Evolutionary conservation across 1,140 invertebrate genomes (phyloP), one percentile per base, ranked within the genome.

Genomic region (Microplitis demolitor): DNA sequence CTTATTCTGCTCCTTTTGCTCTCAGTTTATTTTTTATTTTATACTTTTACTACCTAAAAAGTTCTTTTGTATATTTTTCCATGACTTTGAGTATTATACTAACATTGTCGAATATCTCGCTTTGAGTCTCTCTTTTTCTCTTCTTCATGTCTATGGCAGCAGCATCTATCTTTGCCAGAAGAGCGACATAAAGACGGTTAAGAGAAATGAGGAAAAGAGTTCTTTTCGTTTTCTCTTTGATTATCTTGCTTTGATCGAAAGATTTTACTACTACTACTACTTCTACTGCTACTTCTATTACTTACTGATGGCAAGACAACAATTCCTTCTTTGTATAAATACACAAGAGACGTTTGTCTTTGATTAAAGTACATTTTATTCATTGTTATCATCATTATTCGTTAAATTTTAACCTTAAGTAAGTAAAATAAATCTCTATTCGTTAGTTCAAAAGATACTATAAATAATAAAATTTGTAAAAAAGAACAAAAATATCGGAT

Each of bases 31-130:
- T 56, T 56, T 56, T 56, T 56, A 56, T 56, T 56, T 45, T 45
- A 45, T 45, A 45, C 39, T 45, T 45, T 45, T 45, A 45, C 39
- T 45, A 45, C 39, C 39, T 45, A 45, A 24, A 56, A 37, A 61
- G 3, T 35, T 50, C 39, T 64, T 64, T 64, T 64, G 62, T 64
- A n/a, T 62, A 62, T 16, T 31, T 62, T 64, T 64, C 62, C 13
- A 16, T n/a, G 34, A 61, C 58, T 24, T 50, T 64, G 5, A 64
- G 37, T 35, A 64, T 64, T 37, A 64, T 64, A 64, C 14, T 35
- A 64, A 64, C 62, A 24, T 64, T 24, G 16, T 16, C 6, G 14
- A 35, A 64, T 24, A 24, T 64, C 8, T 31, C 37, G 45, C 62
- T 64, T 64, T 64, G 62, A 35, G 14, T 9, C 8, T 61, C 58